Base-by-base conservation (phyloP, 1,140 invertebrate species). In the Philopotamus ludificatus region DNA sequence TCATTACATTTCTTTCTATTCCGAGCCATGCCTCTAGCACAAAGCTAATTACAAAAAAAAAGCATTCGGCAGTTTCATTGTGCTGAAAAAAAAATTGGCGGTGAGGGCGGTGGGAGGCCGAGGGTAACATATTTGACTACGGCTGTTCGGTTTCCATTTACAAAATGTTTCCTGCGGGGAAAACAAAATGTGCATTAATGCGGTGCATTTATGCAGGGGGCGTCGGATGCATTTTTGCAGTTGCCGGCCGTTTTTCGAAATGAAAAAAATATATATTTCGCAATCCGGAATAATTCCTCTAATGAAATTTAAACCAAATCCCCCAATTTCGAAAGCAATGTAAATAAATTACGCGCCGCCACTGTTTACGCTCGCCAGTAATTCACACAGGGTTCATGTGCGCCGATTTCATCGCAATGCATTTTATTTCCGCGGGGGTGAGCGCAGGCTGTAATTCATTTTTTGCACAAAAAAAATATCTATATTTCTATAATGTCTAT, bases 281-380 rank as follows among this genome's bases (percentile, higher is more conserved):
- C 67, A 62, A 61, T 58, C 59, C 50, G 51, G 45, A 63, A 50
- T 61, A 66, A 69, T 63, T 65, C 63, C 44, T 22, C 23, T 65
- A 69, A 69, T 69, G 49, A 69, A 69, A 69, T 69, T 68, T 63
- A 66, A 69, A 69, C 58, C 63, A 58, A 69, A 66, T 57, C 63
- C 67, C 23, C 58, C 63, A 50, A 65, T 68, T 65, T 23, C 22
- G 39, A 66, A 62, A 55, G 55, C 41, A 44, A 58, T 63, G 63
- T 54, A 64, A 57, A 58, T 67, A 54, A 58, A 57, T 63, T 61
- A 66, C 44, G 61, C 12, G 51, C 15, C 54, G 49, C 63, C 44
- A 49, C 47, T 61, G 58, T 61, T 61, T 61, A 41, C 58, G 47
- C 55, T 58, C 20, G 16, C 28, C 55, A 15, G 39, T 58, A 34